A percentile compares a stretch with the other conserved stretches of the same genome.
Evolutionary conservation across 2,113 vertebrate species (phyloP).

Genomic region (Proterorhinus semilunaris): DNA sequence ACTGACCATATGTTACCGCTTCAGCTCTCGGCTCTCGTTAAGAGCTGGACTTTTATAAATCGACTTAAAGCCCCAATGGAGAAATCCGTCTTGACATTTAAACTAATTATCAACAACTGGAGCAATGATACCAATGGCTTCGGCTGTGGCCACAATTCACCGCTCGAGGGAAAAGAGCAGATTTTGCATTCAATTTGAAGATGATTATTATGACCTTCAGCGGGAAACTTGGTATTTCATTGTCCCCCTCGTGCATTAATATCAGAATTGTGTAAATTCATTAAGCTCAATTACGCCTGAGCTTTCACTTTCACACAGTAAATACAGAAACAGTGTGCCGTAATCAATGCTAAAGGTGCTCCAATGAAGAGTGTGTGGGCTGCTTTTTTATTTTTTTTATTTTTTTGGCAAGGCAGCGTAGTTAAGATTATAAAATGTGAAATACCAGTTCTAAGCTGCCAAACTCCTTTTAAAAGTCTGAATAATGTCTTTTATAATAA

Average conservation of each 20-base stretch:
- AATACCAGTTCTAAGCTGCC: too few species aligned
- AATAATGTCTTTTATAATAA: conserved; percentile 10
- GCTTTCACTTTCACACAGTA: not conserved
- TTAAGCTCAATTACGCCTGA: conserved; percentile 25
- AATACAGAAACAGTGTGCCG: too few species aligned
- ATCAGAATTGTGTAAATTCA: conserved; percentile 33
- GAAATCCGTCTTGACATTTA: not conserved
- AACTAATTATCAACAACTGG: conserved; percentile 9
- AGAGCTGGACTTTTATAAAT: conserved; percentile 8
- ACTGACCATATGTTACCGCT: conserved; percentile 26
- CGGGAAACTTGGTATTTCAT: conserved; percentile 38
- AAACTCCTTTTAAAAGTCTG: not conserved
- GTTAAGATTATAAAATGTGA: too few species aligned
- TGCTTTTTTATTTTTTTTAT: too few species aligned
- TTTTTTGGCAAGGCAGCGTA: too few species aligned
- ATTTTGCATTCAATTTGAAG: conserved; percentile 17
- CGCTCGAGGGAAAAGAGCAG: conserved; percentile 9
- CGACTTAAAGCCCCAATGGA: not conserved
- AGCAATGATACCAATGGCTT: not conserved
- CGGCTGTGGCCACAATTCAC: conserved; percentile 17
- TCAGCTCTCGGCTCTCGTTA: conserved; percentile 17
- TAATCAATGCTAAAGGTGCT: too few species aligned
- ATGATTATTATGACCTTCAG: conserved; percentile 50
- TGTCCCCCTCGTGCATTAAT: conserved; percentile 12
- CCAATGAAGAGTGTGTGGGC: too few species aligned